Evolutionary conservation across 1,140 invertebrate species (phyloP).

Genomic region (Cydia strobilella): DNA sequence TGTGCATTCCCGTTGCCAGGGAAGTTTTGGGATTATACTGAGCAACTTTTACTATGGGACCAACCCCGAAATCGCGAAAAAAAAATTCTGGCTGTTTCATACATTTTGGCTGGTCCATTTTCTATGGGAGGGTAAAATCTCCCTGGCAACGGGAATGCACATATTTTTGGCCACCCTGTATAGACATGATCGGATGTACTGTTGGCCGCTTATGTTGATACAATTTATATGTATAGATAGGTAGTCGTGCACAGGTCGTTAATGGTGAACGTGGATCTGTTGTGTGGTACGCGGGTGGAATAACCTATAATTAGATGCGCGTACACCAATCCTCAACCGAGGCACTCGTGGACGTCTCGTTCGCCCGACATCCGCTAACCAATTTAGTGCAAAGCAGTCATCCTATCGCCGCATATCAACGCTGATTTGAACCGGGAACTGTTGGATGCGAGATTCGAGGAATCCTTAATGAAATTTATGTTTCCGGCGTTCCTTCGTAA

Average conservation of each 20-base stretch:
- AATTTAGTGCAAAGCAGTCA: constrained; percentile 41
- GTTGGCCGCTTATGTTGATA: constrained; percentile 28
- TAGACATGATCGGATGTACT: constrained; percentile 24
- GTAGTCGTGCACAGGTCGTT: constrained; percentile 62
- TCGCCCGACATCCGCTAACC: constrained; percentile 52
- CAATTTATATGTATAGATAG: constrained; percentile 42
- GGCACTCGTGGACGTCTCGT: constrained; percentile 59
- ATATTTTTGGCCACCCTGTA: too few relatives aligned
- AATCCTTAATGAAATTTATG: constrained; percentile 38
- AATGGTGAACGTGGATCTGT: constrained; percentile 67
- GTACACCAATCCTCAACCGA: constrained; percentile 62
- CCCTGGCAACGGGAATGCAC: too few relatives aligned
- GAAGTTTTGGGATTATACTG: too few relatives aligned
- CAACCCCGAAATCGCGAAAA: too few relatives aligned
- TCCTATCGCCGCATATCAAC: constrained; percentile 33
- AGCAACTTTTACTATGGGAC: too few relatives aligned
- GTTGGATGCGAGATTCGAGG: constrained; percentile 13
- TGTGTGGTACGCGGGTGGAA: constrained; percentile 68
- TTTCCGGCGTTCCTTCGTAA: constrained; percentile 36
- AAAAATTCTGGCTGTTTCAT: too few relatives aligned
- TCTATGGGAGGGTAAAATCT: too few relatives aligned
- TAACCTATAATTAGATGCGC: constrained; percentile 76
- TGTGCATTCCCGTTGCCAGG: too few relatives aligned
- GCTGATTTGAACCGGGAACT: background rate
- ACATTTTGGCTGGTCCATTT: too few relatives aligned